Base-by-base conservation (phyloP, 2,888 invertebrate genomes). In the Cyrtodaria siliqua region DNA sequence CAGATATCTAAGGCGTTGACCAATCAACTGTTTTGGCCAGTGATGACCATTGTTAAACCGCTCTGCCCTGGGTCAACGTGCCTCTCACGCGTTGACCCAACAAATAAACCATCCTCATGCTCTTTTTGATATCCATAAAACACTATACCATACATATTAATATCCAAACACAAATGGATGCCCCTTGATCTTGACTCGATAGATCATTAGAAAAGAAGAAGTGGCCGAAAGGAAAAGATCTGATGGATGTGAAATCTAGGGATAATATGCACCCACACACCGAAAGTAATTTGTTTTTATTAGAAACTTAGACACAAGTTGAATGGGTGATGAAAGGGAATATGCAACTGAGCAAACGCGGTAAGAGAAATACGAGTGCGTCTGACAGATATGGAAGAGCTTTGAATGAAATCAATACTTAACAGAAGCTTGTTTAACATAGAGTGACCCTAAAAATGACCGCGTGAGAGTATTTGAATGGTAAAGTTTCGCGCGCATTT, bases 281-380 rank as follows among this genome's bases (percentile, higher is more conserved):
- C 69, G 60, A 47, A 60, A 76, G 69, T 80, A 80, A 80, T 80
- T 80, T 80, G 79, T 80, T 80, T 75, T 72, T 56, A 70, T 79
- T 75, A 50, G 68, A 71, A 49, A 73, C 52, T 57, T 53, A 44
- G 64, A 76, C 55, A 62, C 71, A 62, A 57, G 63, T 75, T 60
- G 44, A 61, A 56, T 55, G 62, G 55, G 20, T 56, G 56, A 62
- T 70, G 56, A 62, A 29, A 62, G 49, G 47, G 38, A 38, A 44
- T 55, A 44, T 55, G 44, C n/a, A 18, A 20, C 44, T 44, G 44
- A 44, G 33, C 33, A 33, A 33, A 12, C 33, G 4, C 33, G 4
- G 33, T 33, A 33, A 33, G 4, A 12, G 33, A 33, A 33, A 33
- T 33, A 33, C 12, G 33, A 33, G 33, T 33, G 6, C 33, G 12